Evolutionary conservation across 1,140 invertebrate species (phyloP).

Genomic region (Cepaea nemoralis): DNA sequence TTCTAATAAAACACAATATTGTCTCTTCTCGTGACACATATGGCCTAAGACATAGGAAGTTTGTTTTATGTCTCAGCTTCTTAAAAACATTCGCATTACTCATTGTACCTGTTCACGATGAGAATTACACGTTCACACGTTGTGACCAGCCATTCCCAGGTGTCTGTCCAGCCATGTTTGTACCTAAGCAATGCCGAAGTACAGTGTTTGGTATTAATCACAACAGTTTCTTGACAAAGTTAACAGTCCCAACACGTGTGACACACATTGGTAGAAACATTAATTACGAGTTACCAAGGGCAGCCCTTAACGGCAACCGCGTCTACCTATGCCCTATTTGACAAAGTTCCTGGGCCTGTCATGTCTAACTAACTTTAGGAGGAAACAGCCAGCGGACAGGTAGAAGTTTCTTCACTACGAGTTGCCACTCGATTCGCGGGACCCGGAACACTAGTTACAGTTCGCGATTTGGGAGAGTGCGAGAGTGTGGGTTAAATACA

Average conservation of each 20-base stretch:
- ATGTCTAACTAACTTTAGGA: neutral
- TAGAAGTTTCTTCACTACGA: neutral
- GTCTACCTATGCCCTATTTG: neutral
- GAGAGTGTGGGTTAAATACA: neutral
- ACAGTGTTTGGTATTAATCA: neutral
- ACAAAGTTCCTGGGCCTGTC: neutral
- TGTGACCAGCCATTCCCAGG: no score
- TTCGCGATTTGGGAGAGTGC: neutral
- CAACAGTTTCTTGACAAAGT: neutral
- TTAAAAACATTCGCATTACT: no score
- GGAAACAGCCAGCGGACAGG: neutral
- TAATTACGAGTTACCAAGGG: neutral
- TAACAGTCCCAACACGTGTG: neutral
- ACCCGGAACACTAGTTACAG: neutral
- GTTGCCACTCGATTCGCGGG: slow-evolving; percentile 5
- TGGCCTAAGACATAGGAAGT: no score
- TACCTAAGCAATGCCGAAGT: neutral
- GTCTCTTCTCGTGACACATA: no score
- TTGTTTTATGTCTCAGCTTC: no score
- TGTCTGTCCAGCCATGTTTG: neutral
- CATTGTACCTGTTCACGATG: no score
- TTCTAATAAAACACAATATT: no score
- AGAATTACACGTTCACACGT: no score
- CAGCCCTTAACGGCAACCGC: neutral
- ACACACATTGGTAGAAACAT: neutral